A percentile compares a stretch with the other conserved stretches of the same genome.
phyloP scores from a whole-genome alignment of 2,888 invertebrate genomes.

The Torymus auratus region DNA sequence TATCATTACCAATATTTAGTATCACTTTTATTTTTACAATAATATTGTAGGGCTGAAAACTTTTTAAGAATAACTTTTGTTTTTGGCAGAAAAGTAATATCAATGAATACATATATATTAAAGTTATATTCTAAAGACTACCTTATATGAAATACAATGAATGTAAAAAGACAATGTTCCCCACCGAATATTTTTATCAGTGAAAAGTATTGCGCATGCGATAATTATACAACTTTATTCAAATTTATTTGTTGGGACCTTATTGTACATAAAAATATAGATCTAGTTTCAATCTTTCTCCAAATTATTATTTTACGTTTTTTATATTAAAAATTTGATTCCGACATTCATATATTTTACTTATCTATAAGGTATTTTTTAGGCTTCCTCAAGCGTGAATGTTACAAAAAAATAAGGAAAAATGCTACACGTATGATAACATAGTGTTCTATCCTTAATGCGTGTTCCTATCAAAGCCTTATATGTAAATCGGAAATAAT shows the following conservation, averaged over 20 bases:
- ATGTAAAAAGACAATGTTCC: too few relatives aligned
- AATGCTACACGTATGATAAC: slow-evolving; percentile 24
- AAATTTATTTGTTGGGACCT: neutral
- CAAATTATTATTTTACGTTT: neutral
- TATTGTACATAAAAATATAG: slow-evolving; percentile 15
- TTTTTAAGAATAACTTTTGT: too few relatives aligned
- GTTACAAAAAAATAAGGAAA: slow-evolving; percentile 6
- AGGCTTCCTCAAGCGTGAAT: slow-evolving; percentile 23
- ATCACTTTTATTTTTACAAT: too few relatives aligned
- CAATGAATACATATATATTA: too few relatives aligned
- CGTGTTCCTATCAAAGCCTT: slow-evolving; percentile 49
- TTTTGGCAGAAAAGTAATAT: too few relatives aligned
- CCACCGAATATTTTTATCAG: slow-evolving; percentile 10
- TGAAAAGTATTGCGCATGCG: neutral
- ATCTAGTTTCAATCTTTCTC: neutral
- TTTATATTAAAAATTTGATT: too few relatives aligned
- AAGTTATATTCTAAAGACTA: too few relatives aligned
- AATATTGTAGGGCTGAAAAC: too few relatives aligned
- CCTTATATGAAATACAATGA: too few relatives aligned
- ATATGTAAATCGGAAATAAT: slow-evolving; percentile 39
- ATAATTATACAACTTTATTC: too few relatives aligned
- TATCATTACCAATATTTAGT: too few relatives aligned
- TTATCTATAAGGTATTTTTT: neutral
- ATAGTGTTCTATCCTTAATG: slow-evolving; percentile 33
- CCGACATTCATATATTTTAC: neutral